Evolutionary conservation across 2,113 vertebrate species (phyloP), one percentile per base, ranked within the genome.

Genomic region (Vanacampus margaritifer): DNA sequence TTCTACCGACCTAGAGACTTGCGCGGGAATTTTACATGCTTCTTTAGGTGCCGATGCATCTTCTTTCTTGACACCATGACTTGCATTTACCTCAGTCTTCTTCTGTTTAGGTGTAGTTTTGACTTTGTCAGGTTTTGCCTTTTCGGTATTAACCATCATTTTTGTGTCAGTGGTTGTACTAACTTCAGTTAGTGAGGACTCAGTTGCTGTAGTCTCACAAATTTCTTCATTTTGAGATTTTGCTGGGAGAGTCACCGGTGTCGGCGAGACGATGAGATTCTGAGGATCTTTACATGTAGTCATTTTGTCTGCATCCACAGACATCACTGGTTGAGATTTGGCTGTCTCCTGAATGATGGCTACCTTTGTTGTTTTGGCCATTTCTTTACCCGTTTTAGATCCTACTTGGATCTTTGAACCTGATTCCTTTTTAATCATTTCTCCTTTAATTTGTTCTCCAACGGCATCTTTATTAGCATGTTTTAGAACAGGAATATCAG

Each of bases 141-240:
- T 59, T 51, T 74, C 65, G 71, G 64, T 17, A 17, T 5, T 36
- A 14, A 5, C 24, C 21, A 26, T 2, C 45, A 78, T 9, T 54
- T 46, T 53, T 63, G 73, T 26, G 11, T 68, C 19, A 74, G 41
- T 58, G 3, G 26, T 53, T 43, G 60, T 75, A 19, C 1, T 64
- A 23, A 75, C 71, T 60, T 73, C 56, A 74, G 54, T 21, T 68
- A 53, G 7, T 61, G 76, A 65, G 35, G 77, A 68, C 23, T 75
- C 64, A 28, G 11, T 43, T 59, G 54, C 14, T 60, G 41, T 37
- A 58, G 78, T 76, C 3, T 26, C 59, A 37, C 65, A 19, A 0
- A 39, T 32, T 21, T 71, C 28, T 60, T 62, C 58, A 32, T 24
- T 65, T 64, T 72, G 67, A 32, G 68, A 59, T 32, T 82, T 72